phyloP scores from a whole-genome alignment of 2,113 vertebrate species.

The Gobiocypris rarus region DNA sequence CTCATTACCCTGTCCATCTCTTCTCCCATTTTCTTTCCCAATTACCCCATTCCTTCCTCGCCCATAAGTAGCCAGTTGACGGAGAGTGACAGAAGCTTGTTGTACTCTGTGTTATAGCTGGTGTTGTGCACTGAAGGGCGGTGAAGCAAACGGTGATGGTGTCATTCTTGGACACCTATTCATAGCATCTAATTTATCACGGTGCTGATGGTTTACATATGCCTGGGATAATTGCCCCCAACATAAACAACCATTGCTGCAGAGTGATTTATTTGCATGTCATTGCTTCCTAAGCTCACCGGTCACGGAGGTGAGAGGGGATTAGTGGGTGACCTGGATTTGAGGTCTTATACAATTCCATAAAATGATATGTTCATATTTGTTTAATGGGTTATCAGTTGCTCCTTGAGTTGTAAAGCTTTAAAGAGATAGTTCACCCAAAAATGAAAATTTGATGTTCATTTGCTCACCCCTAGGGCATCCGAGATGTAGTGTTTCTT shows the following conservation, averaged over 20 bases:
- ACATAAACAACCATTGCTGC: constrained; percentile 71
- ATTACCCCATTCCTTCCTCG: constrained; percentile 50
- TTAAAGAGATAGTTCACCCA: too few species aligned
- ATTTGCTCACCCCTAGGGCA: too few species aligned
- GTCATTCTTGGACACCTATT: constrained; percentile 75
- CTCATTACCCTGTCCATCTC: neutral
- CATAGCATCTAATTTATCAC: constrained; percentile 77
- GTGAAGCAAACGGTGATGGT: constrained; percentile 58
- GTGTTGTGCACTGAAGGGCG: constrained; percentile 53
- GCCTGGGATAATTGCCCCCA: constrained; percentile 71
- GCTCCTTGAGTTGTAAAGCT: neutral
- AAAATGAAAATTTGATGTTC: too few species aligned
- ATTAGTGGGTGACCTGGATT: constrained; percentile 49
- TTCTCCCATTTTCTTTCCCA: constrained; percentile 26
- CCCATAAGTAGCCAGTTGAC: constrained; percentile 63
- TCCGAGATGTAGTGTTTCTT: too few species aligned
- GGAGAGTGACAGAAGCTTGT: constrained; percentile 60
- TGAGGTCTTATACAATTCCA: too few species aligned
- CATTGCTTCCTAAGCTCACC: constrained; percentile 53
- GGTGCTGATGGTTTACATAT: constrained; percentile 71
- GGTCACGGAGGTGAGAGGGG: neutral
- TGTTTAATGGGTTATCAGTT: neutral
- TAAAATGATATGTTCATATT: neutral
- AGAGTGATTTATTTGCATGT: constrained; percentile 74
- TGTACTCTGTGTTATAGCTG: constrained; percentile 60